phyloP scores from a whole-genome alignment of 2,888 invertebrate genomes.

The Aphodius granarius region DNA sequence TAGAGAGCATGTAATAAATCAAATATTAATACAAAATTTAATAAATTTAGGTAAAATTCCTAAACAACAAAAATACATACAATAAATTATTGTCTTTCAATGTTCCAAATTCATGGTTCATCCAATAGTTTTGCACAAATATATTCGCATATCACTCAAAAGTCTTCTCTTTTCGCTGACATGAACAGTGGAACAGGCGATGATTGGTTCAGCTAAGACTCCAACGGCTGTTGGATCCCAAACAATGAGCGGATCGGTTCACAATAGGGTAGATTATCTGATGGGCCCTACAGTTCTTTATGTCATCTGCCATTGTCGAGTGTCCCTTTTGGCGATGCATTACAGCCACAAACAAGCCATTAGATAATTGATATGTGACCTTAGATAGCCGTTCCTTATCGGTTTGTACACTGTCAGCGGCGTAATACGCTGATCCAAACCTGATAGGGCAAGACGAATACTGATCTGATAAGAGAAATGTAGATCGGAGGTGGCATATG shows the following conservation, averaged over 20 bases:
- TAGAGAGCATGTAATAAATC: too few species aligned
- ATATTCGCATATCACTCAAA: too few species aligned
- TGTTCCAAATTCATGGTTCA: too few species aligned
- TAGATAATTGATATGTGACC: conserved; percentile 40
- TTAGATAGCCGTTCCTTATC: not conserved
- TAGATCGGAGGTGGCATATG: not conserved
- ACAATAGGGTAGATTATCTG: conserved; percentile 31
- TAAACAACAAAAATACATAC: too few species aligned
- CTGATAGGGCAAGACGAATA: not conserved
- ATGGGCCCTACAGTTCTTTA: conserved; percentile 26
- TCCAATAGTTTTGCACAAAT: too few species aligned
- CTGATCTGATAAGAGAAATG: not conserved
- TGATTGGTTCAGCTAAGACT: not conserved
- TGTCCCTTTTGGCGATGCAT: conserved; percentile 23
- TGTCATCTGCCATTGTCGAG: conserved; percentile 24
- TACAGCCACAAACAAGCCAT: conserved; percentile 40
- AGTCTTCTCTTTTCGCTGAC: too few species aligned
- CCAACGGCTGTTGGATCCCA: conserved; percentile 24
- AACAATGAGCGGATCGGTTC: conserved; percentile 28
- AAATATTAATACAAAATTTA: too few species aligned
- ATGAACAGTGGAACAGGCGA: not conserved
- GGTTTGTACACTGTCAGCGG: not conserved
- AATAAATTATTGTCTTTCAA: too few species aligned
- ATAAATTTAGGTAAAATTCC: too few species aligned
- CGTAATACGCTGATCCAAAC: not conserved